Conservation (phyloP, 2,797 vertebrate species). For the Hydrophis major region DNA sequence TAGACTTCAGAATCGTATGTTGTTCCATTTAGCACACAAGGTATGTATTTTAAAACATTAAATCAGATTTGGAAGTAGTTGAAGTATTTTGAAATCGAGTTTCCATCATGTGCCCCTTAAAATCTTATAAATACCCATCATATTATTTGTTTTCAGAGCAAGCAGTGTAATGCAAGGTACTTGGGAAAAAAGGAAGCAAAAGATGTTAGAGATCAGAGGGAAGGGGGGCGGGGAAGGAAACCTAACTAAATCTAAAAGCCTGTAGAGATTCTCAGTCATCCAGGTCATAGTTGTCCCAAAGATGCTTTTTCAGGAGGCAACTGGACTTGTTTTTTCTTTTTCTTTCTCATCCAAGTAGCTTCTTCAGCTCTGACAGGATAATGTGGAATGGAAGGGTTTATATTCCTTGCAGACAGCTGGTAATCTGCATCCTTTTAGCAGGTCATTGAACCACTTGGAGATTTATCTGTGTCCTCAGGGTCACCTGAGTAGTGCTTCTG, state of each 20-base stretch:
- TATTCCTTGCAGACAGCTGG: no score
- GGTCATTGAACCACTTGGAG: no score
- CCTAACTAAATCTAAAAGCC: neutral
- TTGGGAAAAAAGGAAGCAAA: neutral
- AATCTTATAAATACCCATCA: neutral
- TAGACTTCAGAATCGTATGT: slow-evolving; percentile 90
- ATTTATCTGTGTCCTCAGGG: no score
- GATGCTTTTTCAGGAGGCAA: no score
- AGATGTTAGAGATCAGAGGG: neutral
- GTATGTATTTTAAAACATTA: slow-evolving; percentile 66
- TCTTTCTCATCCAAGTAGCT: no score
- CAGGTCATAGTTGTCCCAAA: no score
- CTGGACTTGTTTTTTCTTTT: no score
- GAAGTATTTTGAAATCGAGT: neutral
- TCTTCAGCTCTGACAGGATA: no score
- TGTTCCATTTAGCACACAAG: slow-evolving; percentile 98
- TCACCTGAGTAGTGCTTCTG: no score
- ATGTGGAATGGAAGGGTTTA: no score
- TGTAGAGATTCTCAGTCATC: no score
- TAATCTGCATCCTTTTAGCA: no score
- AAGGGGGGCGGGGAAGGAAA: neutral
- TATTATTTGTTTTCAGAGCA: neutral
- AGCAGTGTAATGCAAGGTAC: neutral
- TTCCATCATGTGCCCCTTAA: neutral
- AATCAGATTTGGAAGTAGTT: neutral